Evolutionary conservation across 2,888 invertebrate genomes (phyloP).

Genomic region (Eledona agricola): DNA sequence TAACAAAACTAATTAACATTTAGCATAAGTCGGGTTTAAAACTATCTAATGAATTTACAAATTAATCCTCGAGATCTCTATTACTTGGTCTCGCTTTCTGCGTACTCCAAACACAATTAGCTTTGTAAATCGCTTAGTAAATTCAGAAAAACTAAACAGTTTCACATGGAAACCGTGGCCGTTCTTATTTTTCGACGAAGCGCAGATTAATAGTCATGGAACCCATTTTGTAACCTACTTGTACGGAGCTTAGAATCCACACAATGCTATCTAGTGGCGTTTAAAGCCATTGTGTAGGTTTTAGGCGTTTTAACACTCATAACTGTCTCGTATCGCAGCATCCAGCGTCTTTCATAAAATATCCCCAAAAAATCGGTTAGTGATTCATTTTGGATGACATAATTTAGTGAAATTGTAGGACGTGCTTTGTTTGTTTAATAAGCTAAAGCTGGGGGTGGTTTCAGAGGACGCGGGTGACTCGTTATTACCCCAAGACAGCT

Average conservation of each 20-base stretch:
- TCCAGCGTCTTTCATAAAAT: too few species aligned
- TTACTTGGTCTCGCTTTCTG: constrained; percentile 12
- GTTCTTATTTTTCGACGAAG: constrained; percentile 31
- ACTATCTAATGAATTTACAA: constrained; percentile 20
- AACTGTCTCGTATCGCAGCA: constrained; percentile 27
- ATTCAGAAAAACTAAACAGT: too few species aligned
- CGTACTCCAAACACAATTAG: too few species aligned
- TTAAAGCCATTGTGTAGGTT: constrained; percentile 42
- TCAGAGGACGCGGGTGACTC: constrained; percentile 32
- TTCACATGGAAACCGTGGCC: too few species aligned
- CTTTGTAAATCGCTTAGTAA: too few species aligned
- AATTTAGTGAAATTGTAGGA: constrained; percentile 34
- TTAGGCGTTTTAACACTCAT: constrained; percentile 38
- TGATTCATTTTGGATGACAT: constrained; percentile 35
- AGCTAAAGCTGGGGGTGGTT: constrained; percentile 25
- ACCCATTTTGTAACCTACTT: constrained; percentile 40
- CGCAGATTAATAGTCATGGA: constrained; percentile 35
- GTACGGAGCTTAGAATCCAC: constrained; percentile 38
- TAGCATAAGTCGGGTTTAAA: constrained; percentile 22
- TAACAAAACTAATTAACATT: constrained; percentile 19
- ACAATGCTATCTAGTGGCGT: constrained; percentile 41
- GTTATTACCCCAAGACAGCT: constrained; percentile 41
- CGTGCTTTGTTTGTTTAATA: constrained; percentile 37
- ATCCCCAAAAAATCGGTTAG: too few species aligned
- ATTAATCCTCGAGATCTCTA: constrained; percentile 20